Evolutionary conservation across 2,113 vertebrate species (phyloP), one percentile per base, ranked within the genome.

Genomic region (Prunella himalayana): DNA sequence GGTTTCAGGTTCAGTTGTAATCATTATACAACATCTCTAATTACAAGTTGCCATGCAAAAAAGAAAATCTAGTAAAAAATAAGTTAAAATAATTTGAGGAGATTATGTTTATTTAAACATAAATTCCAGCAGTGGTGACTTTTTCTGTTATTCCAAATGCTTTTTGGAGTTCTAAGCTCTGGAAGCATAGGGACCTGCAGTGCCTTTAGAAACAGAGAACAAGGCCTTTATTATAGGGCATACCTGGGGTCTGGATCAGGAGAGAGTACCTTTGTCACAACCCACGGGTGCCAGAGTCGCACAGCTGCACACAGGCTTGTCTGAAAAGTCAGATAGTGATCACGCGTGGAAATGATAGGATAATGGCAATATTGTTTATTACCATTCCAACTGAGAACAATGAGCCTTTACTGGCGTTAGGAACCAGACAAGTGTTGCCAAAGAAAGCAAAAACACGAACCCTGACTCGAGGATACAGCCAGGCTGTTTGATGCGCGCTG

Each of bases 1-100:
- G 64, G 88, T 80, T 82, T 96, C 93, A 66, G 57, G 64, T 96
- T 95, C 73, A 73, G 41, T 44, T 82, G 92, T 24, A 75, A 93
- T 60, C 68, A 61, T 65, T 88, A 93, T 53, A 82, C 83, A 71
- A 28, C 30, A 53, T 57, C 81, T 92, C 86, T 81, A 75, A 91
- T 94, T 90, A 82, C 90, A 68, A 69, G 39, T 1, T 81, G 37
- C 17, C 54, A 37, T 0, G 10, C 0, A 15, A 75, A 54, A 41
- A 68, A 39, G 7, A 70, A 69, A 88, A 75, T n/a, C 11, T 37
- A 84, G 57, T 51, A 17, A 83, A 64, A 68, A 82, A 41, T 0
- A 22, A 6, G 18, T 60, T n/a, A 44, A 60, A 91, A 86, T 60
- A 21, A 4, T 10, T 7, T 22, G 27, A 88, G 25, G n/a, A 54